phyloP scores from a whole-genome alignment of 1,140 invertebrate species.

The Ylistrum balloti region DNA sequence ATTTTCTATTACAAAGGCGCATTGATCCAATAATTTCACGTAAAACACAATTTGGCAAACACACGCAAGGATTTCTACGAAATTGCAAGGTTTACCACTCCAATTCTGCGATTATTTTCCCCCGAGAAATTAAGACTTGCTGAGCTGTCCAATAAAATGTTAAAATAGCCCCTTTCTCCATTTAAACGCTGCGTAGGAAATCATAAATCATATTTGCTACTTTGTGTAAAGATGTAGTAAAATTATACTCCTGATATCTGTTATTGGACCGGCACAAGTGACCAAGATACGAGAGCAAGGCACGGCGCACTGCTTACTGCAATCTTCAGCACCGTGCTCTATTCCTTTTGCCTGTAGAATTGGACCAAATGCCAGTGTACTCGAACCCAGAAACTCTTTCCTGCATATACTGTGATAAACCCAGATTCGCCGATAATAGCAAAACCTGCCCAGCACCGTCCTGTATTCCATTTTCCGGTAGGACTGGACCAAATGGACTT shows the following conservation, averaged over 20 bases:
- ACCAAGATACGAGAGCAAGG: too few species aligned
- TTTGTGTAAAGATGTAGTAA: background rate
- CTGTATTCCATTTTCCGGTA: too few species aligned
- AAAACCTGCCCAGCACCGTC: too few species aligned
- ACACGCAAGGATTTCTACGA: constrained; percentile 8
- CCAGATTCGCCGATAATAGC: too few species aligned
- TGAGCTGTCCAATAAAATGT: constrained; percentile 26
- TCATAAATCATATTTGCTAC: constrained; percentile 2
- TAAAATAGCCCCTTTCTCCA: background rate
- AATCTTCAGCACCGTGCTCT: too few species aligned
- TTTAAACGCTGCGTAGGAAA: background rate
- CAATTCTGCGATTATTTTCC: constrained; percentile 34
- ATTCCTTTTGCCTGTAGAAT: too few species aligned
- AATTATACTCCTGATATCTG: background rate
- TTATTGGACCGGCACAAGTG: too few species aligned
- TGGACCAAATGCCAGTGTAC: too few species aligned
- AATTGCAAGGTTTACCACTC: constrained; percentile 10
- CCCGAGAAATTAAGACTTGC: constrained; percentile 13
- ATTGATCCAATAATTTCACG: constrained; percentile 13
- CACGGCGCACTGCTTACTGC: too few species aligned
- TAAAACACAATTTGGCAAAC: constrained; percentile 29
- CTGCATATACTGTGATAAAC: too few species aligned
- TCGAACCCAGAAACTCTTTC: too few species aligned
- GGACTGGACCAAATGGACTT: too few species aligned
- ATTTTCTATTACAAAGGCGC: background rate